A percentile compares a stretch with the other conserved stretches of the same genome.
Conservation (phyloP, 2,797 vertebrate species). For the Ambastaia sidthimunki region DNA sequence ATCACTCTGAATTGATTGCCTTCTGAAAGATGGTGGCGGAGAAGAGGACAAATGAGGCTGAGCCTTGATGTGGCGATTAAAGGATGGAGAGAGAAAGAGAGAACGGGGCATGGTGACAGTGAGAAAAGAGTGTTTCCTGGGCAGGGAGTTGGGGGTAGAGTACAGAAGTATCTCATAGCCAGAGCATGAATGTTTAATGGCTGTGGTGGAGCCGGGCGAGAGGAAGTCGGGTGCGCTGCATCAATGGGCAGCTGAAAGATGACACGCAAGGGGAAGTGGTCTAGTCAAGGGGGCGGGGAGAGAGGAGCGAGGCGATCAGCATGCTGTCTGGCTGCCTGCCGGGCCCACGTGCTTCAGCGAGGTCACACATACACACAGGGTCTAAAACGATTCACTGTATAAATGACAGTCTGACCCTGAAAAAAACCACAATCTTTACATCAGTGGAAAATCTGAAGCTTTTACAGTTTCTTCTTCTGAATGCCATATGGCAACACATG, state of each 20-base stretch:
- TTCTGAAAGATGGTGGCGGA: constrained; percentile 26
- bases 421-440: too few relatives aligned
- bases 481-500: too few relatives aligned
- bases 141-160: constrained; percentile 59
- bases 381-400: background rate
- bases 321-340: constrained; percentile 38
- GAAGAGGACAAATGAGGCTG: constrained; percentile 2
- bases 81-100: constrained; percentile 33
- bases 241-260: constrained; percentile 76
- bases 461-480: too few relatives aligned
- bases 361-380: constrained; percentile 26
- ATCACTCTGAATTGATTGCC: constrained; percentile 38
- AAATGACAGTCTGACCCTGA: background rate
- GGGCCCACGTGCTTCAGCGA: constrained; percentile 22
- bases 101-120: constrained; percentile 41
- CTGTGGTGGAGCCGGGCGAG: constrained; percentile 65
- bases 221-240: constrained; percentile 73
- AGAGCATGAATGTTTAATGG: constrained; percentile 80
- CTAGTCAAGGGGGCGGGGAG: constrained; percentile 46
- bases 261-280: constrained; percentile 66
- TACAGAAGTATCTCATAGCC: constrained; percentile 70
- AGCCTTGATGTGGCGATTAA: constrained; percentile 4
- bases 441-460: too few relatives aligned
- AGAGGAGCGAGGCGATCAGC: constrained; percentile 61
- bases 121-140: constrained; percentile 64